phyloP scores from a whole-genome alignment of 2,888 invertebrate genomes.

The Harpalus rufipes region DNA sequence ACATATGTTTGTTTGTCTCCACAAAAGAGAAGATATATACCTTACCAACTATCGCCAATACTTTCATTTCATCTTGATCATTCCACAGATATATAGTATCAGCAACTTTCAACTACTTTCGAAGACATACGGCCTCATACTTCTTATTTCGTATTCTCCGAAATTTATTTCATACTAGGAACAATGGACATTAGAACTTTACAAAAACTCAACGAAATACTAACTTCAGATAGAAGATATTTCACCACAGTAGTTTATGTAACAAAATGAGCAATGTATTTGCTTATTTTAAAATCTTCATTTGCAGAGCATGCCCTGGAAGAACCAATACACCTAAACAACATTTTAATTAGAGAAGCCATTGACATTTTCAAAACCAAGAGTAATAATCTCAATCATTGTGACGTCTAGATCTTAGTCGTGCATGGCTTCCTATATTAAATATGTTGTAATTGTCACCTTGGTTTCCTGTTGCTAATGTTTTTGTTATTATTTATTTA shows the following conservation, averaged over 20 bases:
- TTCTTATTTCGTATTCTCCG: constrained; percentile 5
- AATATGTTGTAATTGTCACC: no score
- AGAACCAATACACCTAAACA: no score
- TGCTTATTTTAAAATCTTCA: no score
- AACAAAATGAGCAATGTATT: neutral
- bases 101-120: constrained; percentile 20
- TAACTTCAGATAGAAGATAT: neutral
- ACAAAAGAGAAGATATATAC: constrained; percentile 10
- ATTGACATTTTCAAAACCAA: no score
- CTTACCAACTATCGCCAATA: neutral
- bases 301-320: no score
- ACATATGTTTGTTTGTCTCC: constrained; percentile 56
- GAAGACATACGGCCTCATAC: neutral
- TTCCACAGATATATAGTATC: constrained; percentile 11
- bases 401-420: no score
- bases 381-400: no score
- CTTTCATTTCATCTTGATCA: constrained; percentile 44
- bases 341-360: no score
- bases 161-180: neutral
- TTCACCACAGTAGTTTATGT: neutral
- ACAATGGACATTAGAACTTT: neutral
- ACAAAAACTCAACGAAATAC: neutral
- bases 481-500: no score
- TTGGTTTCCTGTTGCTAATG: no score
- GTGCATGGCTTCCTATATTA: no score